Evolutionary conservation across 2,888 invertebrate species (phyloP), one percentile per base, ranked within the genome.

Genomic region (Tetragonula carbonaria): DNA sequence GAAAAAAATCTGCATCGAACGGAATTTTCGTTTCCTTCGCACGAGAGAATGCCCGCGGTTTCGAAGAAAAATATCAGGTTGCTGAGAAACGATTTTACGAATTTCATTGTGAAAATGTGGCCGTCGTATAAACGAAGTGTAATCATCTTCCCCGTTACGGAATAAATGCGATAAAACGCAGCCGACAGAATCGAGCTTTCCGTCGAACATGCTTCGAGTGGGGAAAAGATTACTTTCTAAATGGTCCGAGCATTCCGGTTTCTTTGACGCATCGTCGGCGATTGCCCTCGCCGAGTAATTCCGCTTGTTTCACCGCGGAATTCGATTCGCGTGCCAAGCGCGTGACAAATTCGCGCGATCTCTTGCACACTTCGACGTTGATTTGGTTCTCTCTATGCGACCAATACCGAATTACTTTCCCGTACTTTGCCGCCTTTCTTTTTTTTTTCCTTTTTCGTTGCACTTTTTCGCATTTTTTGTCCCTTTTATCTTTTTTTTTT

Each of bases 331-430:
- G 65, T 55, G 74, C 80, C 74, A 66, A 71, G 28, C n/a, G 82
- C 71, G 80, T 71, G 82, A 80, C 81, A 82, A 82, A 82, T 82
- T 82, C 81, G 53, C 57, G 66, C 74, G 78, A 67, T 28, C 18
- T 62, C 81, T 45, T 45, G 66, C 38, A 28, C 53, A 62, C 71
- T 59, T 79, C 62, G 51, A 50, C 74, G 55, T 4, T 23, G 33
- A 2, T 33, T 33, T 33, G 33, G 28, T 28, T 28, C 28, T 18
- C 14, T 8, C 38, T 38, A 6, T 50, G 65, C n/a, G 23, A 8
- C 18, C 73, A 80, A 74, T 74, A 74, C 62, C 23, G 74, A 75
- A 66, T 63, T 11, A 33, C 50, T 38, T 33, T 23, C 18, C 5
- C 18, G 8, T 18, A 16, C 3, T 23, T 1, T 14, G 23, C 23